Evolutionary conservation across 1,140 invertebrate species (phyloP).

Genomic region (Tribolium castaneum): DNA sequence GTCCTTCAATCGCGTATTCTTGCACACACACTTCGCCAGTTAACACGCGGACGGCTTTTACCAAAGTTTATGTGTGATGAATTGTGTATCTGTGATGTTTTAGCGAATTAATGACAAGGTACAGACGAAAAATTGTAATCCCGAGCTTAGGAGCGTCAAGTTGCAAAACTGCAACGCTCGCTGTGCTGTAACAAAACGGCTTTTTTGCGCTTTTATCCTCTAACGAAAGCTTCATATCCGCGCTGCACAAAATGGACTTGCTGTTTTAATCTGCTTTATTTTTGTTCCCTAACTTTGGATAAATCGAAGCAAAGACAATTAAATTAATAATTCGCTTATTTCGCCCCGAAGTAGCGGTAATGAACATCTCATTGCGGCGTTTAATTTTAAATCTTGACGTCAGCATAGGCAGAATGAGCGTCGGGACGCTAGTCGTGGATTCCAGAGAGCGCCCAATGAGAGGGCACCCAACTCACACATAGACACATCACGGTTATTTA

Average conservation of each 20-base stretch:
- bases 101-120: conserved; percentile 10
- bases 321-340: too few species aligned
- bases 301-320: not conserved
- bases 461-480: conserved; percentile 18
- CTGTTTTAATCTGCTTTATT: conserved; percentile 24
- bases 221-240: conserved; percentile 17
- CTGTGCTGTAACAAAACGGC: not conserved
- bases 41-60: conserved; percentile 16
- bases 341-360: not conserved
- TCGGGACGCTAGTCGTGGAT: conserved; percentile 35
- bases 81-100: conserved; percentile 25
- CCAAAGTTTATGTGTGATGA: not conserved
- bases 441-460: conserved; percentile 29
- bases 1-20: conserved; percentile 27
- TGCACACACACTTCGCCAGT: conserved; percentile 17
- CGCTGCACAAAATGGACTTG: conserved; percentile 23
- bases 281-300: conserved; percentile 10
- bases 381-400: conserved; percentile 33
- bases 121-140: not conserved
- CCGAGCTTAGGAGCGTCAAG: conserved; percentile 5
- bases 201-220: conserved; percentile 9
- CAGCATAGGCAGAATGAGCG: conserved; percentile 8
- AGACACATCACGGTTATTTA: conserved; percentile 27
- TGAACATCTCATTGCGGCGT: conserved; percentile 20
- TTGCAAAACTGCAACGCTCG: not conserved